Conservation (phyloP, 2,113 vertebrate species). For the Nibea albiflora region DNA sequence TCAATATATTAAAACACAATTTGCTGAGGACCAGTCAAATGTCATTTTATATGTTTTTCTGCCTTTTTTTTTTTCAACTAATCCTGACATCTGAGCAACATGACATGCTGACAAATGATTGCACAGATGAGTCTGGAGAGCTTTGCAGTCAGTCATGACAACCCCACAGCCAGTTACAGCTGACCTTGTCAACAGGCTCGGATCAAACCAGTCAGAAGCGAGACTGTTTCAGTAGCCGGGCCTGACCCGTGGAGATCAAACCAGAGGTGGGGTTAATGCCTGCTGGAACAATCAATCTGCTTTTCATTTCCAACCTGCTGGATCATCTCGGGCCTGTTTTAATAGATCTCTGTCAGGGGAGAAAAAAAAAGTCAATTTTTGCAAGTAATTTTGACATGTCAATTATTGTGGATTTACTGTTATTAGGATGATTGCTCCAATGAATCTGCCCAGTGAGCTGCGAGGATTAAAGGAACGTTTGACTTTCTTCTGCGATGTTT, state of each 20-base stretch:
- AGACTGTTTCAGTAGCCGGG: slow-evolving; percentile 60
- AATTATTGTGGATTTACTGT: slow-evolving; percentile 80
- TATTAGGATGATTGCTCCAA: slow-evolving; percentile 75
- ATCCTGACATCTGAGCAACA: slow-evolving; percentile 29
- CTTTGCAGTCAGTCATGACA: slow-evolving; percentile 69
- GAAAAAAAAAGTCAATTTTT: slow-evolving; percentile 42
- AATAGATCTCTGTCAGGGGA: slow-evolving; percentile 53
- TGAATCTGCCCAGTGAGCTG: slow-evolving; percentile 67
- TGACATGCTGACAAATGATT: slow-evolving; percentile 67
- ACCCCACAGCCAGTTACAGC: slow-evolving; percentile 63
- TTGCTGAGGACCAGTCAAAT: slow-evolving; percentile 9
- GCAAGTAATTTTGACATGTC: slow-evolving; percentile 72
- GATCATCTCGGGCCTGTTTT: slow-evolving; percentile 56
- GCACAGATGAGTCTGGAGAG: slow-evolving; percentile 57
- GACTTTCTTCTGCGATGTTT: slow-evolving; percentile 62
- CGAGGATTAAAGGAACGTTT: slow-evolving; percentile 62
- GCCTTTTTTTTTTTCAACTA: slow-evolving; percentile 21
- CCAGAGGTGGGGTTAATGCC: slow-evolving; percentile 69
- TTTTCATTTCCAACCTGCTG: slow-evolving; percentile 73
- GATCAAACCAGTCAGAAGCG: slow-evolving; percentile 60
- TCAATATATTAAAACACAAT: neutral
- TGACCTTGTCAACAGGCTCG: slow-evolving; percentile 70
- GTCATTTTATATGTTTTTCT: slow-evolving; percentile 7
- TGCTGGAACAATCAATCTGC: slow-evolving; percentile 68
- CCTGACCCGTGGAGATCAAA: slow-evolving; percentile 65